Evolutionary conservation across 2,113 vertebrate genomes (phyloP).

Genomic region (Pelobates fuscus): DNA sequence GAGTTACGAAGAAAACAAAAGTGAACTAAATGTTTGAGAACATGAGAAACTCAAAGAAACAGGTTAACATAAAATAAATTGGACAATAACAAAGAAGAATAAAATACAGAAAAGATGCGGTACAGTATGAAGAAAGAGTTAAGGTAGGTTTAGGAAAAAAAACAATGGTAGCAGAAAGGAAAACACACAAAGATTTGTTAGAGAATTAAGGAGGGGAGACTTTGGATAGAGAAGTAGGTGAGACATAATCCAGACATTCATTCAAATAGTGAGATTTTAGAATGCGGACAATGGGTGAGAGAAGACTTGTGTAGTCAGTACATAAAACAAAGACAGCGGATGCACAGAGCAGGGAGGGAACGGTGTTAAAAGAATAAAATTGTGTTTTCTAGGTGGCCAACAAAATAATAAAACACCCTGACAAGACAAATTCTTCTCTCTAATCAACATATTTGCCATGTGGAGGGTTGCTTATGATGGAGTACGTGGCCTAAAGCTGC

Average conservation of each 20-base stretch:
- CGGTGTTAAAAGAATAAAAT: neutral
- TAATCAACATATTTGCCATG: slow-evolving; percentile 65
- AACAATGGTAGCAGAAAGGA: neutral
- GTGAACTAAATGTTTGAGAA: neutral
- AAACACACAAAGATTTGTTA: too few species aligned
- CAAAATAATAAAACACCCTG: slow-evolving; percentile 47
- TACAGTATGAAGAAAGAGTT: neutral
- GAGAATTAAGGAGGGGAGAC: too few species aligned
- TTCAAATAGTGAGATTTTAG: too few species aligned
- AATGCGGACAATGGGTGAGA: neutral
- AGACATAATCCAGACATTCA: too few species aligned
- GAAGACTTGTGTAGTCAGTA: too few species aligned
- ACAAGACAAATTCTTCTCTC: slow-evolving; percentile 58
- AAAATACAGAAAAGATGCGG: too few species aligned
- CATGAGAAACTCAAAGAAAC: neutral
- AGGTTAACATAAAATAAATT: neutral
- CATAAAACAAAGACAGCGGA: neutral
- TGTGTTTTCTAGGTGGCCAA: slow-evolving; percentile 49
- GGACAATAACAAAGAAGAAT: neutral
- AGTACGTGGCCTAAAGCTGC: slow-evolving; percentile 54
- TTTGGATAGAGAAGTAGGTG: too few species aligned
- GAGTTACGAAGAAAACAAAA: neutral
- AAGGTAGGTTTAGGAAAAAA: neutral
- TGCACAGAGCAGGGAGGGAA: neutral
- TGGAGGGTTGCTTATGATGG: slow-evolving; percentile 63